phyloP scores from a whole-genome alignment of 2,888 invertebrate species.

The Malthinus flaveolus region DNA sequence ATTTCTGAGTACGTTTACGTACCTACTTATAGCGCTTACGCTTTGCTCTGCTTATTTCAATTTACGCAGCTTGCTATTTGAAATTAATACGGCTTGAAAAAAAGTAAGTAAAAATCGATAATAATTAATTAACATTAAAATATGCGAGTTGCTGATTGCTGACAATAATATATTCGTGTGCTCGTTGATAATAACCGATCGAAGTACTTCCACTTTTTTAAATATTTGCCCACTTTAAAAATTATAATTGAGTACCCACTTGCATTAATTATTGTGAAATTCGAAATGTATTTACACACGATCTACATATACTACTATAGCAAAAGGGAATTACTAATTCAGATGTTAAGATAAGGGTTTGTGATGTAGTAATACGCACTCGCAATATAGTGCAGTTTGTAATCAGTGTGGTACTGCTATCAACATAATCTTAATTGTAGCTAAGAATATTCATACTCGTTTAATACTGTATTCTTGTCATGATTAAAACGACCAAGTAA shows the following conservation, averaged over 20 bases:
- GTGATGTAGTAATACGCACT: slow-evolving; percentile 21
- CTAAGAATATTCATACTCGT: slow-evolving; percentile 22
- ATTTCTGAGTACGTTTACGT: too few species aligned
- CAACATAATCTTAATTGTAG: slow-evolving; percentile 14
- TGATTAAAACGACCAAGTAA: slow-evolving; percentile 10
- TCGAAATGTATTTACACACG: slow-evolving; percentile 10
- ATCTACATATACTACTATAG: slow-evolving; percentile 5
- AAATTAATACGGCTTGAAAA: too few species aligned
- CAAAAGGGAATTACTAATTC: slow-evolving; percentile 12
- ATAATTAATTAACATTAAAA: too few species aligned
- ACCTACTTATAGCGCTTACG: too few species aligned
- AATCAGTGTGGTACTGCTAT: slow-evolving; percentile 15
- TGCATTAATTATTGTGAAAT: neutral
- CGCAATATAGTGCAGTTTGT: slow-evolving; percentile 19
- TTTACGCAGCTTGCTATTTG: too few species aligned
- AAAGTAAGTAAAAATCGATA: too few species aligned
- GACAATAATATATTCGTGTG: too few species aligned
- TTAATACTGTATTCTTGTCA: slow-evolving; percentile 18
- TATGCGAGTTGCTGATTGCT: too few species aligned
- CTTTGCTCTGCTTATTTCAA: too few species aligned
- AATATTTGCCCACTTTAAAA: too few species aligned
- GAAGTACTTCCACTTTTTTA: too few species aligned
- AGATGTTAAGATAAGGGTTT: slow-evolving; percentile 17
- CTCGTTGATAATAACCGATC: too few species aligned
- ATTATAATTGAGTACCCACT: slow-evolving; percentile 1